Evolutionary conservation across 2,888 invertebrate genomes (phyloP).

Genomic region (Phymatocera aterrima): DNA sequence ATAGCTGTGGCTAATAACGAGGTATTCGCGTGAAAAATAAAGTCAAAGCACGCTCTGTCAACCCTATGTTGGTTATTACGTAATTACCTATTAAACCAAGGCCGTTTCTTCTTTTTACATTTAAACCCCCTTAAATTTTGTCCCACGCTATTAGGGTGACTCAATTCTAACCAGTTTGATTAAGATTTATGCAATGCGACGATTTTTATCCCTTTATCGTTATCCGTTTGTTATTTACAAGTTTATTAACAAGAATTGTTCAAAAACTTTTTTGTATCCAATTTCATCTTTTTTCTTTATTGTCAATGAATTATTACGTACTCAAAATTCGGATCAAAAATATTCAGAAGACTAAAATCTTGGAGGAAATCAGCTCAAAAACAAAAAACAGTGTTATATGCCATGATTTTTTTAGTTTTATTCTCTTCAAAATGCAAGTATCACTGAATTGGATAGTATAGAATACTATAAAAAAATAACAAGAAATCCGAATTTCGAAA

Average conservation of each 20-base stretch:
- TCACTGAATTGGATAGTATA: no score
- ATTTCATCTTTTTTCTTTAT: no score
- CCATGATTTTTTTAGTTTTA: no score
- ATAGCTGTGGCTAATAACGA: background rate
- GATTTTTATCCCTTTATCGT: background rate
- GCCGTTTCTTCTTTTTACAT: background rate
- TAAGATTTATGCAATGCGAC: background rate
- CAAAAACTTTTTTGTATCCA: no score
- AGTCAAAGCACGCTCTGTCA: background rate
- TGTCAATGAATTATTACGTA: no score
- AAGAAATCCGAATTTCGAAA: no score
- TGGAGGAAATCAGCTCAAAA: no score
- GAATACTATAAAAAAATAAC: no score
- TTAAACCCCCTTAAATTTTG: background rate
- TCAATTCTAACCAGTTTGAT: background rate
- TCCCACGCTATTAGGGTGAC: background rate
- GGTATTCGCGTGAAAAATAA: constrained; percentile 1
- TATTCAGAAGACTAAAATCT: no score
- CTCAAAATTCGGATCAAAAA: no score
- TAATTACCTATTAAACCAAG: background rate
- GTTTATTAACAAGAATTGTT: background rate
- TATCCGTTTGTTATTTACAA: background rate
- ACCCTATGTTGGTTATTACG: background rate
- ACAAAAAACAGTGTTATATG: no score
- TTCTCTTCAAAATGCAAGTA: no score